Conservation (phyloP, 2,113 vertebrate genomes). For the Perca fluviatilis region DNA sequence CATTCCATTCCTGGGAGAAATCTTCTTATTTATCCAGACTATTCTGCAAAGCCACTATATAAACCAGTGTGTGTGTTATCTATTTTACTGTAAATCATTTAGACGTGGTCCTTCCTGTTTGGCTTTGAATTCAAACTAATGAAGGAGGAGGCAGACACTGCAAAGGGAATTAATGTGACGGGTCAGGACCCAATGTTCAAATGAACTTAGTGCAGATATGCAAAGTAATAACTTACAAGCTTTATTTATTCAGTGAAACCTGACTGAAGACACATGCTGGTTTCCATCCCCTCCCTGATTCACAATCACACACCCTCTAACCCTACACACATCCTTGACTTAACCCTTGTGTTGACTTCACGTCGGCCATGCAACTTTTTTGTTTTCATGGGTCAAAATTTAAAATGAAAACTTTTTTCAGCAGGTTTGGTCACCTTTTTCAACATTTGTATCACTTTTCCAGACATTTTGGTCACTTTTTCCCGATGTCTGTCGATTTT, state of each 20-base stretch:
- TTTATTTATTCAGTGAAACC: constrained; percentile 54
- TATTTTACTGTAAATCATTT: constrained; percentile 66
- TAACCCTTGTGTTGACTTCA: no score
- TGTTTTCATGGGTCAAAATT: no score
- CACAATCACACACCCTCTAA: constrained; percentile 16
- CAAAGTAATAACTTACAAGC: constrained; percentile 63
- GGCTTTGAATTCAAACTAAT: constrained; percentile 51
- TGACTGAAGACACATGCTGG: constrained; percentile 46
- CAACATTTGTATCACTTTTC: no score
- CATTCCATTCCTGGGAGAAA: constrained; percentile 34
- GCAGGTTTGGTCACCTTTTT: no score
- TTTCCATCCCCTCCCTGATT: constrained; percentile 30
- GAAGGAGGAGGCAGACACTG: constrained; percentile 44
- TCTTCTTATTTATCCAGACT: constrained; percentile 44
- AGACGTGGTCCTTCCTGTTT: constrained; percentile 73
- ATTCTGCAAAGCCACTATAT: constrained; percentile 46
- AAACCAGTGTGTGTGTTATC: constrained; percentile 44
- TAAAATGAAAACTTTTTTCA: no score
- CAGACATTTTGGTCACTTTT: no score
- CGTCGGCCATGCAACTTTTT: no score
- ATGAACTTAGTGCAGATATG: constrained; percentile 47
- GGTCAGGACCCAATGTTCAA: constrained; percentile 46
- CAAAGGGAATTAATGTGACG: constrained; percentile 37
- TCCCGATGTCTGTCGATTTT: no score
- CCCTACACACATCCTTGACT: constrained; percentile 3